Evolutionary conservation across 2,113 vertebrate species (phyloP).

Genomic region (Procavia capensis): DNA sequence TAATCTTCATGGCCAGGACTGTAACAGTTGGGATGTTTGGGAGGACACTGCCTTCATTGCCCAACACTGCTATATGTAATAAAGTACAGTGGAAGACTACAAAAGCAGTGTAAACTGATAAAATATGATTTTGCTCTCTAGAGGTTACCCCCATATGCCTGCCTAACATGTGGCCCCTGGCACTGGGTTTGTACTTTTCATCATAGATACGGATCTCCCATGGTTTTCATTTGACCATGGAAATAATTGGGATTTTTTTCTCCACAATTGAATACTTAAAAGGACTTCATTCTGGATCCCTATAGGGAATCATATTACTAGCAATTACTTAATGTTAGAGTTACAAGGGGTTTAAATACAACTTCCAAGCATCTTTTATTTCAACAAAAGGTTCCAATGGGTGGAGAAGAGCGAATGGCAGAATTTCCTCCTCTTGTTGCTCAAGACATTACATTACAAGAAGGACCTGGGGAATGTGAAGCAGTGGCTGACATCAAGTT

Average conservation of each 20-base stretch:
- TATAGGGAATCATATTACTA: neutral
- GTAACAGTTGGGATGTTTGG: neutral
- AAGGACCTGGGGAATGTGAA: constrained; percentile 86
- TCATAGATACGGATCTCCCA: neutral
- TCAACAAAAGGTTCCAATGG: constrained; percentile 90
- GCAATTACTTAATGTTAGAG: neutral
- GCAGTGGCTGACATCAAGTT: constrained; percentile 95
- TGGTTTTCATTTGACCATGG: neutral
- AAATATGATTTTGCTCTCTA: neutral
- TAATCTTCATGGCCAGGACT: neutral
- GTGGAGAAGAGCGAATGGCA: constrained; percentile 94
- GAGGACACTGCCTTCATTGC: neutral
- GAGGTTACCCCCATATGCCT: neutral
- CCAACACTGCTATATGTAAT: neutral
- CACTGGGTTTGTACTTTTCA: neutral
- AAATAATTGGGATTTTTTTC: neutral
- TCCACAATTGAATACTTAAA: neutral
- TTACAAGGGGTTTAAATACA: neutral
- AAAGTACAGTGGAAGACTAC: neutral
- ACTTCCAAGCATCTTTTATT: constrained; percentile 9
- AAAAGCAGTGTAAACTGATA: neutral
- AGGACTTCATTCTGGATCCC: constrained; percentile 14
- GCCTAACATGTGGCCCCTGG: neutral
- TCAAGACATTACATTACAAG: constrained; percentile 89
- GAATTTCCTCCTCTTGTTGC: constrained; percentile 90